Evolutionary conservation across 2,113 vertebrate species (phyloP), one percentile per base, ranked within the genome.

Genomic region (Chamaetylas fuelleborni): DNA sequence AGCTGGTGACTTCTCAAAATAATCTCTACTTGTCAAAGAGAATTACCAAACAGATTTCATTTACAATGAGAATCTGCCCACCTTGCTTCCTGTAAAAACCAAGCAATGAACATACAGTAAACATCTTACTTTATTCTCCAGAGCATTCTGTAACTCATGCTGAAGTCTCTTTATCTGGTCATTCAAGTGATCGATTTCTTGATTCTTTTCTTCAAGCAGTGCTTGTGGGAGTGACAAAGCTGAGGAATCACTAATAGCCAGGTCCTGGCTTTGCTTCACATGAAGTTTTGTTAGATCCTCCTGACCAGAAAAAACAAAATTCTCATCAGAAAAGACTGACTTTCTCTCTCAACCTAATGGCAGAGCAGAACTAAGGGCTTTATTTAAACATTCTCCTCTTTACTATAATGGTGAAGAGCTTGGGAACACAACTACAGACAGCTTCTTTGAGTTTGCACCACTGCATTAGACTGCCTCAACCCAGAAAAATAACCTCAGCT

Each of bases 171-270:
- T 96, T 31, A 99, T 82, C 93, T 98, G 98, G 76, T 98, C 97
- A 83, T 96, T 98, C 80, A 99, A 97, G 62, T 98, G 97, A 96
- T 98, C 98, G 0, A 99, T 99, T 97, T 99, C 99, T 22, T 98
- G 97, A 95, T 99, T 99, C 94, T 98, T 99, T 95, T 98, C 98
- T 81, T 98, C 80, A 62, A 99, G 97, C 45, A 99, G 97, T 7
- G 98, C 98, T 93, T 98, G 97, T 34, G 98, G 97, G 61, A 99
- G 97, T 2, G 93, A 97, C 65, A 97, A 69, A 77, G 81, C 42
- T 73, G 91, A 80, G 40, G 60, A 79, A 79, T 94, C 86, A 15
- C 48, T 62, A 42, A 76, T 18, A 36, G 5, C 24, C 56, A 36
- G 8, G 23, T 90, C 80, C 38, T 86, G 78, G 89, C 66, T 90